Conservation (phyloP, 2,113 vertebrate genomes). For the Chaetorhynchus papuensis region DNA sequence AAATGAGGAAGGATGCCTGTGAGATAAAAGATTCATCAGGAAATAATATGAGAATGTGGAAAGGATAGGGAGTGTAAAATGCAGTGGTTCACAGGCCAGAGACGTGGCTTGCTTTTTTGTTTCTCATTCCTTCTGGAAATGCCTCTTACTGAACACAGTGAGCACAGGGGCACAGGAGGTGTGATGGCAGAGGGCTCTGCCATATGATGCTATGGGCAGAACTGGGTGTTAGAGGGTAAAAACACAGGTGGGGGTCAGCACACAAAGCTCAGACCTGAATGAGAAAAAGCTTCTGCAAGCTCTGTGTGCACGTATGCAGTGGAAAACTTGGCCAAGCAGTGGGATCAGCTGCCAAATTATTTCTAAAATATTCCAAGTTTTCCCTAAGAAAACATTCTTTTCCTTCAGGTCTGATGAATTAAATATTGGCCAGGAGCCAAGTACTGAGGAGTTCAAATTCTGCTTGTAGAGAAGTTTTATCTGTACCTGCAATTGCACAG, state of each 20-base stretch:
- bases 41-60: neutral
- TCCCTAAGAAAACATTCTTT: neutral
- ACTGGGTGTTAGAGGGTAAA: neutral
- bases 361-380: neutral
- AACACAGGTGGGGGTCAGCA: neutral
- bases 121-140: neutral
- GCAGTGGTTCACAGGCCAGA: neutral
- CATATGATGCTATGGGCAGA: neutral
- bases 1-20: neutral
- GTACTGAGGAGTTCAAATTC: neutral
- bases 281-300: neutral
- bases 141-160: neutral
- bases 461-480: neutral
- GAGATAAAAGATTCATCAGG: neutral
- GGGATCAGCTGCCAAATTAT: neutral
- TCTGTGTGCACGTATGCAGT: fast-evolving
- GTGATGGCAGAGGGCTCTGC: neutral
- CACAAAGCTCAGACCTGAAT: neutral
- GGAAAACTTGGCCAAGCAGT: neutral
- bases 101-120: neutral
- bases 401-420: neutral
- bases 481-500: neutral
- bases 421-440: neutral
- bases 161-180: neutral
- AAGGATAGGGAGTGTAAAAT: neutral